Base-by-base conservation (phyloP, 2,797 vertebrate species). In the Sebastes baramenuke region DNA sequence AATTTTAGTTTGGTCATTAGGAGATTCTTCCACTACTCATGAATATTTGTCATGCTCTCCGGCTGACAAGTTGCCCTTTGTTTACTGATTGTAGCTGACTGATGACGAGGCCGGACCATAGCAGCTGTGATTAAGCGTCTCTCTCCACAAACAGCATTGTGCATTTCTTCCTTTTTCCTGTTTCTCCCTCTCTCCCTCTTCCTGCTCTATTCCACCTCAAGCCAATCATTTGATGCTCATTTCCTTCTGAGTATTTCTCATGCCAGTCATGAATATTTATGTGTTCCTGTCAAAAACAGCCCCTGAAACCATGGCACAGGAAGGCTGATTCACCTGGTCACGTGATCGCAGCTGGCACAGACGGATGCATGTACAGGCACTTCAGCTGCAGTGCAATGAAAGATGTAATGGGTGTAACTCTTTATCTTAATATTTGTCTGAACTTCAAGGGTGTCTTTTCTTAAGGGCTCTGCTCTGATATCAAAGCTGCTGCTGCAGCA, bases 201-300 rank as follows among this genome's bases (percentile, higher is more conserved):
- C 32, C 32, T 52, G 14, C 68, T 70, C 36, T 72, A 16, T 72
- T 85, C 79, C 62, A 22, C 64, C 52, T 38, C 29, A 29, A 79
- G 62, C 82, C 87, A 52, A 60, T 85, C 82, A 71, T 32, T 56
- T 79, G 66, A 71, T 18, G 58, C 80, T 76, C 38, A 27, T 81
- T 80, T 90, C 82, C 84, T 81, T 81, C 65, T 76, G 79, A 86
- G 69, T 67, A 38, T 86, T 93, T 88, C 78, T 91, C 90, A 90
- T 85, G 82, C 67, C 73, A 56, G 60, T 87, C 84, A 91, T 94
- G 77, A 88, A 92, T 93, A 93, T 93, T 84, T 87, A 93, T 85
- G 81, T 80, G 75, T 89, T 89, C 84, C 87, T 82, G 88, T 93
- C 87, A 86, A 84, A 90, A 87, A 46, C 82, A 58, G 65, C 68